Evolutionary conservation across 2,888 invertebrate genomes (phyloP), one percentile per base, ranked within the genome.

Genomic region (Scotopteryx bipunctaria): DNA sequence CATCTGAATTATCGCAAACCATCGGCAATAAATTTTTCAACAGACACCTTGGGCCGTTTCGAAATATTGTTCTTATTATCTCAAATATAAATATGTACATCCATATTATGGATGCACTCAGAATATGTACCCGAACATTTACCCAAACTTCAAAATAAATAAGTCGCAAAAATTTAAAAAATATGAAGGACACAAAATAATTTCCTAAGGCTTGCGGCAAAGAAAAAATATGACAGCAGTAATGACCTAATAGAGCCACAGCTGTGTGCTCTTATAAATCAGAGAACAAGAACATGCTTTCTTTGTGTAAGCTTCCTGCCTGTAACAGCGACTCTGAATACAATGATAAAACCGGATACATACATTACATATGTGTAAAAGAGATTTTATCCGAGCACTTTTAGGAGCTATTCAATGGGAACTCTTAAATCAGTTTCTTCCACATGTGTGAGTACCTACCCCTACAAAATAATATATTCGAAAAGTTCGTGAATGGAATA

Each of bases 401-500:
- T 78, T 71, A 45, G 71, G 69, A 75, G 68, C 65, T 70, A 78
- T 83, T 83, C 75, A 82, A 86, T 78, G 69, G 67, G 72, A 66
- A 71, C 76, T 80, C 81, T 78, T 85, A 86, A 85, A 86, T 85
- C 85, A 83, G 81, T 82, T 83, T 79, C 75, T 71, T 78, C 72
- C 73, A 73, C 78, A 77, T 81, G 71, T 82, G 78, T 35, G 47
- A 58, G 52, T 80, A 82, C 76, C 71, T 71, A 67, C 72, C 72
- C 78, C 73, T 72, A 75, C 74, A 71, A 78, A 82, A 86, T 87
- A 87, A 87, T 83, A 81, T 85, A 88, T 86, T 84, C 86, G 72
- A 68, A 78, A 80, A 81, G 81, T 86, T 83, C 85, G 86, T 83
- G 86, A 80, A 84, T 83, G 75, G 83, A 86, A 87, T 86, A 86